Evolutionary conservation across 2,888 invertebrate genomes (phyloP), one percentile per base, ranked within the genome.

Genomic region (Smittia aterrima): DNA sequence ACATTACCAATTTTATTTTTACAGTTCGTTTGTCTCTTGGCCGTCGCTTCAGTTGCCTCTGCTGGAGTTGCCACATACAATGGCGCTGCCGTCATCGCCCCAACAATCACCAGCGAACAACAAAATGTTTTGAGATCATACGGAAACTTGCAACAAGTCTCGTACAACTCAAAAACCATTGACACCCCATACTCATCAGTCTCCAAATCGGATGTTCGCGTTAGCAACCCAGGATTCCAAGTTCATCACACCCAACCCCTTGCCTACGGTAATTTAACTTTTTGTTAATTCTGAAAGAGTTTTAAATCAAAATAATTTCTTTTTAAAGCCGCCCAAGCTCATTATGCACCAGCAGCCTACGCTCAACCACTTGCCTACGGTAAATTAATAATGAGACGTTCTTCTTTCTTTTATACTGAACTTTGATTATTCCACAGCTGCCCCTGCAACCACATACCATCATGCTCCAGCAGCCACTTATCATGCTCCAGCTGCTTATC

Each of bases 161-260:
- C 90, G 16, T 89, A 89, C 66, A 88, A 88, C 82, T 85, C 87
- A 18, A 91, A 90, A 80, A 86, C 88, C 76, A 86, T 90, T 78
- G 88, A 89, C 80, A 90, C 90, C 1, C 90, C 91, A 7, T 90
- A 87, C 85, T 90, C 89, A 68, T 89, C 88, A 79, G 89, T 89
- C 62, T 87, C 88, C 79, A 90, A 90, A 79, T 84, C 88, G 24
- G 89, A 90, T 79, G 87, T 90, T 32, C 87, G 90, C n/a, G 87
- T 90, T 22, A 88, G 87, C 82, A 90, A 89, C 82, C 88, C 88
- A 13, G 87, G 87, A 18, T 76, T 85, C 11, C 83, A 84, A 0
- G 80, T 85, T 27, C 82, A 83, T 22, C 77, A 79, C 66, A 16
- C 47, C 47, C 80, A 81, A 75, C 81, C 77, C 71, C 76, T 76